phyloP scores from a whole-genome alignment of 2,797 vertebrate species.

The Echiichthys vipera region DNA sequence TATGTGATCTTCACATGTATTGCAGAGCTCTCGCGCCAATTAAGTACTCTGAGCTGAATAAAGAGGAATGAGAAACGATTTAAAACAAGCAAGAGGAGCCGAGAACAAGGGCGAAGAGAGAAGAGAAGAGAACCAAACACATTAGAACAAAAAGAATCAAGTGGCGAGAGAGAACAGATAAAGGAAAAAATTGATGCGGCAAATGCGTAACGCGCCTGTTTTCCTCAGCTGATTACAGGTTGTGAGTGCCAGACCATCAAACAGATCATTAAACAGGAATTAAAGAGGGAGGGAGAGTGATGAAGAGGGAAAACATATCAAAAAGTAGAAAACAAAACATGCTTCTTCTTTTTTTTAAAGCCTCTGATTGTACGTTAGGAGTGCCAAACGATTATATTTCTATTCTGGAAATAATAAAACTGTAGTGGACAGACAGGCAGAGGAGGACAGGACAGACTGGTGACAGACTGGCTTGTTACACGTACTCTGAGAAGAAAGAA shows the following conservation, averaged over 20 bases:
- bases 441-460: constrained; percentile 8
- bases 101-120: constrained; percentile 23
- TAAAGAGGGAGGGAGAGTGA: constrained; percentile 59
- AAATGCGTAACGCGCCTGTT: constrained; percentile 50
- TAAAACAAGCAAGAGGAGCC: not conserved
- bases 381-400: constrained; percentile 56
- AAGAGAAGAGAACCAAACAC: constrained; percentile 29
- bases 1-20: constrained; percentile 13
- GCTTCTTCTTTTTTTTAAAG: constrained; percentile 33
- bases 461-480: constrained; percentile 18
- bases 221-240: constrained; percentile 67
- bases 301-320: constrained; percentile 53
- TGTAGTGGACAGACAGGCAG: constrained; percentile 13
- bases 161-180: constrained; percentile 52
- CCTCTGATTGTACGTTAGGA: constrained; percentile 60
- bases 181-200: constrained; percentile 60
- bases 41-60: constrained; percentile 18
- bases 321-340: constrained; percentile 64
- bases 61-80: not conserved
- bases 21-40: constrained; percentile 5
- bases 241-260: constrained; percentile 59
- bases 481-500: not conserved
- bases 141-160: constrained; percentile 50
- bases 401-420: constrained; percentile 62
- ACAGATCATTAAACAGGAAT: constrained; percentile 73